A percentile compares a stretch with the other conserved stretches of the same genome.
These are phyloP conservation scores for Phylloscopus trochiloides DNA, from an alignment of 2,113 vertebrate species.

Conservation along the genomic window DNA sequence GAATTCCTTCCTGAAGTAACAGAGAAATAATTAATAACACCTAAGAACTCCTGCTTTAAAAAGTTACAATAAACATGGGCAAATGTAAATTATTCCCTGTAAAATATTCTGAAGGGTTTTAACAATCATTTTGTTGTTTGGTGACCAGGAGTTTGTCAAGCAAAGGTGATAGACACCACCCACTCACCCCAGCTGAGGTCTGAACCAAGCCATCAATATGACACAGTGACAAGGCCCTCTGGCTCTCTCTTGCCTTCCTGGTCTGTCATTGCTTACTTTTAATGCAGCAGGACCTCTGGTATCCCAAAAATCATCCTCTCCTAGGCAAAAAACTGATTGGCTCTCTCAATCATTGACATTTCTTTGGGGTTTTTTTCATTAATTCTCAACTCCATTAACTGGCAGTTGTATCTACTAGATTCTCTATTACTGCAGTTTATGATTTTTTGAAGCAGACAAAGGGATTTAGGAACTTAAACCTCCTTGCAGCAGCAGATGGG, in stretches of 20 bases:
- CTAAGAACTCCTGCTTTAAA: not conserved
- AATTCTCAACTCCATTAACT: not conserved
- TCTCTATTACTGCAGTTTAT: not conserved
- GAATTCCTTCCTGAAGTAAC: not conserved
- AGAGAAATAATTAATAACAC: too few species aligned
- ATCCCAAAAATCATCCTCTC: not conserved
- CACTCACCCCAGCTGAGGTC: not conserved
- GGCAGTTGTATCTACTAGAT: not conserved
- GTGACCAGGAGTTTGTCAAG: not conserved
- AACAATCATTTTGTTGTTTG: not conserved
- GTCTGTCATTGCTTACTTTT: not conserved
- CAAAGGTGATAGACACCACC: not conserved
- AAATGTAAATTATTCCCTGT: not conserved
- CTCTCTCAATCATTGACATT: not conserved
- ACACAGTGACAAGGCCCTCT: not conserved
- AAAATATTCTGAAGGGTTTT: not conserved
- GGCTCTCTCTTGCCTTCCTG: not conserved
- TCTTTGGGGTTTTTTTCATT: not conserved
- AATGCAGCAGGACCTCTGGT: not conserved
- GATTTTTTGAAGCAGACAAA: not conserved
- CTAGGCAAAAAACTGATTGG: constrained; percentile 9
- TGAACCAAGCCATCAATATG: not conserved
- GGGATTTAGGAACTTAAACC: not conserved
- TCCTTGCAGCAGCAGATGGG: not conserved
- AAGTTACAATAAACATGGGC: not conserved